These are phyloP conservation scores for Tryphoninae sp. DNA, from an alignment of 2,888 invertebrate species.

Conservation along the genomic window DNA sequence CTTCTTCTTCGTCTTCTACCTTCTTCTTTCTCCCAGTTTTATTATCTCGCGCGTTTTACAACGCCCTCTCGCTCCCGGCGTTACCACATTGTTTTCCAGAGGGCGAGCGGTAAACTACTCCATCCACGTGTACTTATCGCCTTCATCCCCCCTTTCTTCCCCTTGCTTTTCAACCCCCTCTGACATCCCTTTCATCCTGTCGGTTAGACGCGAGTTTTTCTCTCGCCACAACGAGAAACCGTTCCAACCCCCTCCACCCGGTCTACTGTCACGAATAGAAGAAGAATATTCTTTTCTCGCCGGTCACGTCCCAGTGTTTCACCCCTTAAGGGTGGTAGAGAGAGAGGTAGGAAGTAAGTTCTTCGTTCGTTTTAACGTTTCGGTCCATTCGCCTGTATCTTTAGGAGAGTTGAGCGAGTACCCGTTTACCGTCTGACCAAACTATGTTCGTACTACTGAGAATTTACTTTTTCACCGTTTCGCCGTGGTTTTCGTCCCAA, in stretches of 20 bases:
- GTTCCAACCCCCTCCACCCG: background rate
- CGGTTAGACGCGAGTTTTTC: background rate
- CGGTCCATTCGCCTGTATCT: slow-evolving; percentile 8
- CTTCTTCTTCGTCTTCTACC: slow-evolving; percentile 12
- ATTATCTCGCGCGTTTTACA: slow-evolving; percentile 44
- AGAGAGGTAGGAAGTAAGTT: slow-evolving; percentile 10
- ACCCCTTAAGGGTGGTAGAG: slow-evolving; percentile 10
- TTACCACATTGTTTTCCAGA: slow-evolving; percentile 65
- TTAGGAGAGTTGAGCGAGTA: background rate
- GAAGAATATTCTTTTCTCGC: slow-evolving; percentile 58
- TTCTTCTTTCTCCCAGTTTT: slow-evolving; percentile 4
- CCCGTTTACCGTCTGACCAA: slow-evolving; percentile 24
- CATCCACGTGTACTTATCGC: slow-evolving; percentile 64
- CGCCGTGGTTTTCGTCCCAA: no score
- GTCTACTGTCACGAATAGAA: slow-evolving; percentile 11
- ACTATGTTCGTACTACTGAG: background rate
- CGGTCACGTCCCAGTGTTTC: slow-evolving; percentile 60
- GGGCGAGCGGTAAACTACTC: slow-evolving; percentile 64
- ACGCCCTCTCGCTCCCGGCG: slow-evolving; percentile 48
- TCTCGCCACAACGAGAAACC: slow-evolving; percentile 7
- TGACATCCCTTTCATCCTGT: slow-evolving; percentile 4
- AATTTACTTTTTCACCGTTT: no score
- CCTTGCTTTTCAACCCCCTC: background rate
- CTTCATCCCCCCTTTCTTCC: slow-evolving; percentile 8
- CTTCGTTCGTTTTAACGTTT: slow-evolving; percentile 19